Conservation (phyloP, 2,888 invertebrate species). For the Cryptocheilus praepositus region DNA sequence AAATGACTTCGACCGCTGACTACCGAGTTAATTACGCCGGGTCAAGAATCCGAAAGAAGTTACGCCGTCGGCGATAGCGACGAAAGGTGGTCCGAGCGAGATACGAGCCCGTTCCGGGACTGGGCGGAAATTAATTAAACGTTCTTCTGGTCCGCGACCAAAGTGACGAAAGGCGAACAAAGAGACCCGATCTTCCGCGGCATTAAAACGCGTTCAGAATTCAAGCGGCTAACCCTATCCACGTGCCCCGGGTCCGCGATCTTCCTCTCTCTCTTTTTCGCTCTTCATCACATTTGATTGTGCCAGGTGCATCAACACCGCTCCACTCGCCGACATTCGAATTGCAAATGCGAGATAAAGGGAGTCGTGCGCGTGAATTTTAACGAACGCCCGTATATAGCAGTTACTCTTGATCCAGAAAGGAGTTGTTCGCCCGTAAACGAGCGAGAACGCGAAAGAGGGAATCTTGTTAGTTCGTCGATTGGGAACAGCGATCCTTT, state of each 20-base stretch:
- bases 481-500: background rate
- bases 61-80: no score
- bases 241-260: background rate
- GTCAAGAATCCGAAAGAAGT: no score
- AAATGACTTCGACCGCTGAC: no score
- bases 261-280: slow-evolving; percentile 1
- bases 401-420: background rate
- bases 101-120: background rate
- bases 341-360: slow-evolving; percentile 51
- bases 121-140: slow-evolving; percentile 36
- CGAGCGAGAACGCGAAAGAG: background rate
- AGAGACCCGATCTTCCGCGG: no score
- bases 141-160: background rate
- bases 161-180: background rate
- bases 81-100: background rate
- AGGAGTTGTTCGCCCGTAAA: slow-evolving; percentile 7
- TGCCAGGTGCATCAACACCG: slow-evolving; percentile 8
- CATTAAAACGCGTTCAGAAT: no score
- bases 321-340: slow-evolving; percentile 34
- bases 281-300: background rate
- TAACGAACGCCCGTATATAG: slow-evolving; percentile 24
- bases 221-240: no score
- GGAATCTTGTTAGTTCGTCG: slow-evolving; percentile 9
- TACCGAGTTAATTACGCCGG: no score
- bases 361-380: slow-evolving; percentile 40